Evolutionary conservation across 2,113 vertebrate species (phyloP), one percentile per base, ranked within the genome.

Genomic region (Cephalopholis sonnerati): DNA sequence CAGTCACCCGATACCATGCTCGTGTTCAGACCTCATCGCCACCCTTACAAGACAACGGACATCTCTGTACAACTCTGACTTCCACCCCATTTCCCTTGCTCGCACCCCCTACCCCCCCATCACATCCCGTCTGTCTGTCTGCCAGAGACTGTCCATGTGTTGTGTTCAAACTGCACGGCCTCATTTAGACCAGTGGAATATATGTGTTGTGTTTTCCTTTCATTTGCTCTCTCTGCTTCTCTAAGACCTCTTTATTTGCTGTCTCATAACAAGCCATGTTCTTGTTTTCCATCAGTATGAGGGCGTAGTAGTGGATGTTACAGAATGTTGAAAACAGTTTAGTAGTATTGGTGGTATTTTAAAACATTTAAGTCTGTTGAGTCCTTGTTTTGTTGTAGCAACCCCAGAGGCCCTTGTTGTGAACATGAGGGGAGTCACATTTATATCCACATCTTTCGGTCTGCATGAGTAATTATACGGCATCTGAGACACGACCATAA

Each of bases 181-280:
- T 90, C 54, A 89, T 94, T 94, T 94, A 93, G 92, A 93, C 57
- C 84, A 81, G 88, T 81, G 92, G 95, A 96, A 91, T 88, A 93
- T 91, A 85, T 92, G 94, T 92, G 93, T 93, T 85, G 88, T 88
- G 85, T 83, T 85, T 95, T 93, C 84, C 89, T 87, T 71, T 88
- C 84, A 85, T 86, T 92, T 87, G 83, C 89, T 75, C 75, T 74
- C 70, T 57, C 22, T 24, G 69, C 77, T 77, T 58, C 76, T 93
- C 93, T 93, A 69, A 92, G 89, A 84, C 83, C 15, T 91, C 92
- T 95, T 95, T 94, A 93, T 94, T 84, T 77, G 83, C 80, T 8
- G 62, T 58, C 63, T 80, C 86, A 84, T 74, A 87, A 92, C 83
- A 68, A 61, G 59, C 46, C 55, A 12, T 39, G 57, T 67, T 78